Evolutionary conservation across 2,888 invertebrate genomes (phyloP), one percentile per base, ranked within the genome.

Genomic region (Clistopyga incitator): DNA sequence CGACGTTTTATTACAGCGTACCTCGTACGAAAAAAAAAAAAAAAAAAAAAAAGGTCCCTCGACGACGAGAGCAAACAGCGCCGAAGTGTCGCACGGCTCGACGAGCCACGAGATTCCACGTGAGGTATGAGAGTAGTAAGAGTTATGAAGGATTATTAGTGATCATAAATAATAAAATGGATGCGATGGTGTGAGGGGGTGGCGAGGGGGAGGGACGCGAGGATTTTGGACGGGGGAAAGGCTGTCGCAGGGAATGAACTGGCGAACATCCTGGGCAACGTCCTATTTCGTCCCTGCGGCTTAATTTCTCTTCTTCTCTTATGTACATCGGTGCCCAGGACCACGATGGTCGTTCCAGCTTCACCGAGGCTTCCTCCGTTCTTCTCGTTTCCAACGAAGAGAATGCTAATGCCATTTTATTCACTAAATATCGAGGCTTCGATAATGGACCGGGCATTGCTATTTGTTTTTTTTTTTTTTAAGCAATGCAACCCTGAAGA

Each of bases 131-230:
- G 79, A 82, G 78, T 70, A 84, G 56, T 64, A 82, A 84, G 34
- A 75, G 61, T 75, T 83, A 80, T 59, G 74, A 75, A 72, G 65
- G 70, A 78, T 85, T 84, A 83, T 81, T 86, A 86, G 87, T 84
- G 84, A 84, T 79, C 86, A 87, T 88, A 88, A 88, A 88, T 88
- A 88, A 85, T 82, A 78, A 65, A 76, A 84, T 68, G 76, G 20
- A 38, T 64, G 68, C 68, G 75, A 80, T 70, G 80, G 59, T 74
- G 75, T 47, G 79, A 81, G 75, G 72, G 70, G 50, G 10, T 29
- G 59, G 34, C 72, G 20, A 42, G 45, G 38, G 20, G 61, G 77
- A 50, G 64, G 59, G 64, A 76, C 20, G 68, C 13, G 52, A 61
- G 72, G 72, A 74, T 61, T 72, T 34, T 54, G 34, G 70, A 20